Conservation (phyloP, 2,797 vertebrate species). For the Chrysocyon brachyurus region DNA sequence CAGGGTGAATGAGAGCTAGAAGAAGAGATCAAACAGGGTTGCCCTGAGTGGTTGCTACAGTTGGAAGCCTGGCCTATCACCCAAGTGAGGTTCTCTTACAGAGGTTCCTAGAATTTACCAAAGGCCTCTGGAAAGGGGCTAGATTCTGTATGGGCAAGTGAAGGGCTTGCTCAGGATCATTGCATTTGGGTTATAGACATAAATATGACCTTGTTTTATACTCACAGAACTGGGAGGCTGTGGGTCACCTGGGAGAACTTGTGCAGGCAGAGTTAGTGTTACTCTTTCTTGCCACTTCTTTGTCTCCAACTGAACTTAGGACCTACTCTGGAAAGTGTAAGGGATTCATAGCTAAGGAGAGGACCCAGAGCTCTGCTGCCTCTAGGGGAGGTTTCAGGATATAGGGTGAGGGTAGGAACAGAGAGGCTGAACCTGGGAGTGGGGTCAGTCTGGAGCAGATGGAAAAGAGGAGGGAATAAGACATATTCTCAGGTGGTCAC, state of each 20-base stretch:
- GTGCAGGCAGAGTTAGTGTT: not conserved
- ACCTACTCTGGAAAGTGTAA: not conserved
- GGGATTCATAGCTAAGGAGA: not conserved
- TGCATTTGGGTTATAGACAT: not conserved
- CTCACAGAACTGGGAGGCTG: not conserved
- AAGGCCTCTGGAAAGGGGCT: not conserved
- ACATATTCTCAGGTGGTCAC: not conserved
- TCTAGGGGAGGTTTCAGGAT: not conserved
- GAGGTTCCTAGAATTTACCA: not conserved
- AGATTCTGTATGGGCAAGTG: not conserved
- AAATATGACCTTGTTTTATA: not conserved
- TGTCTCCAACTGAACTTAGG: not conserved
- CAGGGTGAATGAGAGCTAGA: not conserved
- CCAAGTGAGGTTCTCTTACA: accelerated
- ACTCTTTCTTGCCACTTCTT: not conserved
- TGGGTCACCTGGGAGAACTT: not conserved
- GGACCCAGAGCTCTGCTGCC: not conserved
- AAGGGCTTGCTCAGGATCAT: not conserved
- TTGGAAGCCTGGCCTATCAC: not conserved
- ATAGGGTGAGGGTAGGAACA: not conserved
- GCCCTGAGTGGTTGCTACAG: not conserved
- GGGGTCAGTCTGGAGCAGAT: not conserved
- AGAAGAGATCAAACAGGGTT: not conserved
- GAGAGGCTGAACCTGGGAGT: not conserved
- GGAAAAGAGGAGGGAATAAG: not conserved